These are phyloP conservation scores for Aricia agestis DNA, from an alignment of 1,140 invertebrate genomes.

Conservation along the genomic window DNA sequence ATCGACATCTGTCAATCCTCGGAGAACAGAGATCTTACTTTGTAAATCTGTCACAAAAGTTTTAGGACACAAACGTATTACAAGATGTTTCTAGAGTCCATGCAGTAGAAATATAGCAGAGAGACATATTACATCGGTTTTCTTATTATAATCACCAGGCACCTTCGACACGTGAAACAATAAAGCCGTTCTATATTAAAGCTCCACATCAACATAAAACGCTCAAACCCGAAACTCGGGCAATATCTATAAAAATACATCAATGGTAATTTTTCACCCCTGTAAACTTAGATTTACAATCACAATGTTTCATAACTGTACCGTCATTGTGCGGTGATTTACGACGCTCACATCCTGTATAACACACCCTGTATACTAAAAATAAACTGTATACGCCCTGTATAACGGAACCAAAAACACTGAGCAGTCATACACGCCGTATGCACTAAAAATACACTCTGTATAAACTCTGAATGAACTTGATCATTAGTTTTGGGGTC, in stretches of 20 bases:
- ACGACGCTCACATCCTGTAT: constrained; percentile 32
- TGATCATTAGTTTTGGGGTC: constrained; percentile 28
- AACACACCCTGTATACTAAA: background rate
- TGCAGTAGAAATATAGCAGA: no score
- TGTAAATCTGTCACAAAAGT: no score
- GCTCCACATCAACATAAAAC: no score
- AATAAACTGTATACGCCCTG: background rate
- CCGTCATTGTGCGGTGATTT: constrained; percentile 31
- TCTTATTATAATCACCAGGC: no score
- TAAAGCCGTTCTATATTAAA: no score
- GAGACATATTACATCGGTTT: no score
- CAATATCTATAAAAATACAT: constrained; percentile 42
- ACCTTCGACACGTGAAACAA: no score
- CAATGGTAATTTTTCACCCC: constrained; percentile 11
- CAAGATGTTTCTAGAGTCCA: no score
- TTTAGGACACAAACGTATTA: no score
- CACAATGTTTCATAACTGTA: constrained; percentile 30
- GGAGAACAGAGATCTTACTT: no score
- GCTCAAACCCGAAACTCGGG: no score
- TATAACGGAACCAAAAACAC: constrained; percentile 11
- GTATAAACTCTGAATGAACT: constrained; percentile 33
- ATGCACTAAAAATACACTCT: constrained; percentile 35
- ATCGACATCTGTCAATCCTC: no score
- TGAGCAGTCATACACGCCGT: constrained; percentile 25
- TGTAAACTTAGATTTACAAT: background rate